Evolutionary conservation across 2,888 invertebrate species (phyloP), one percentile per base, ranked within the genome.

Genomic region (Tachina lurida): DNA sequence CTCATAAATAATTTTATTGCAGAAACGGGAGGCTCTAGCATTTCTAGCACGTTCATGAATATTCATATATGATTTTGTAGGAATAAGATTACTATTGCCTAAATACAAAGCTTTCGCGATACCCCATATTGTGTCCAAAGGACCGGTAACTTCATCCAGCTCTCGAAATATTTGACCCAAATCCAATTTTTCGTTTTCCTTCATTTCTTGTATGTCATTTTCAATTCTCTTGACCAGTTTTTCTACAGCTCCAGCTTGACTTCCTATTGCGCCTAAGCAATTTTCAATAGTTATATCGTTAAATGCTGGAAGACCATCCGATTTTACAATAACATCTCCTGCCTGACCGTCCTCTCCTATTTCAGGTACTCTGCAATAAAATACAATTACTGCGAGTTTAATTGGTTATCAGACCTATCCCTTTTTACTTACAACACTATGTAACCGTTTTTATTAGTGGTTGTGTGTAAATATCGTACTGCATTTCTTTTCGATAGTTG

Each of bases 51-150:
- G 94, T 85, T 96, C 95, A 89, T 97, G 96, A 87, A 98, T 95
- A 89, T 96, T 95, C 88, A 96, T 93, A 89, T 97, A 97, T 65
- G 95, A 95, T 89, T 96, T 95, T 7, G 96, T 95, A 0, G 97
- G 96, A 95, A 97, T 97, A 13, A 96, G 91, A 0, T 95, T 95
- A 89, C 95, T 96, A 90, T 97, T 96, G 8, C 97, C 96, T 70
- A 97, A 93, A 90, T 96, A 97, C 13, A 98, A 92, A 5, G 96
- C 95, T 92, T 97, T 98, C 0, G 97, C 96, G 88, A 97, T 94
- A 12, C 97, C 97, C 97, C 97, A 98, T 5, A 97, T 97, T 68
- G 95, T 95, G 90, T 97, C 96, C 67, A 98, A 92, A 12, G 96
- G 95, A 1, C 94, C 94, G 47, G 95, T 95, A 1, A 95, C 91